Evolutionary conservation across 2,797 vertebrate genomes (phyloP).

Genomic region (Karalla daura): DNA sequence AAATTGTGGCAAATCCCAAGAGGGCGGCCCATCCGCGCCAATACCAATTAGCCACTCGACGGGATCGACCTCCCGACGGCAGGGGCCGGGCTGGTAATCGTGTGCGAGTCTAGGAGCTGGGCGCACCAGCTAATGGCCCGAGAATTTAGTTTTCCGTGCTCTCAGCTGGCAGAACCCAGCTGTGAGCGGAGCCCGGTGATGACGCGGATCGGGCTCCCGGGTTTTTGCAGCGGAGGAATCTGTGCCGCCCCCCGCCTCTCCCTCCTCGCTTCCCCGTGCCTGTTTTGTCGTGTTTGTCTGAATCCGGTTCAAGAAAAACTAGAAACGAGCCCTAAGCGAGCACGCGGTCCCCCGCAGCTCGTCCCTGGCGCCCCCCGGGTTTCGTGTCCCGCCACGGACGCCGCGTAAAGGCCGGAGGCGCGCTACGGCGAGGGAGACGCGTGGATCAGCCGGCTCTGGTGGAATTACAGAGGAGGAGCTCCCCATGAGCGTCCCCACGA

Average conservation of each 20-base stretch:
- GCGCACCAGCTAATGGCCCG: conserved; percentile 11
- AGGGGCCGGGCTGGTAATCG: conserved; percentile 24
- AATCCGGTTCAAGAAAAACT: too few species aligned
- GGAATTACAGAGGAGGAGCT: not conserved
- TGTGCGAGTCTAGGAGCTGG: conserved; percentile 13
- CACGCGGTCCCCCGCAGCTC: too few species aligned
- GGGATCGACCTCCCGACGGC: not conserved
- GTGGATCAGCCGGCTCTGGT: not conserved
- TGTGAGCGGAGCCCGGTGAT: too few species aligned
- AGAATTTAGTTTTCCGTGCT: too few species aligned
- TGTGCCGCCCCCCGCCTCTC: too few species aligned
- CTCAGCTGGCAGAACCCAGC: too few species aligned
- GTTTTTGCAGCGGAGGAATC: too few species aligned
- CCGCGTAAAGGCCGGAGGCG: not conserved
- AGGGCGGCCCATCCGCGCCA: not conserved
- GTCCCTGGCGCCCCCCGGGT: not conserved
- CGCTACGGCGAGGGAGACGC: not conserved
- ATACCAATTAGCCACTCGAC: not conserved
- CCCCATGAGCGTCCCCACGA: not conserved
- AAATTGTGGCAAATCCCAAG: not conserved
- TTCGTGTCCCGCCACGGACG: not conserved
- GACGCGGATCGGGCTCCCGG: too few species aligned
- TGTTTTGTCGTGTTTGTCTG: too few species aligned
- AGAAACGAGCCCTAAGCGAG: not conserved
- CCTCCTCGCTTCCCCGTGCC: too few species aligned